phyloP scores from a whole-genome alignment of 2,113 vertebrate species.

The Trogon melanurus region DNA sequence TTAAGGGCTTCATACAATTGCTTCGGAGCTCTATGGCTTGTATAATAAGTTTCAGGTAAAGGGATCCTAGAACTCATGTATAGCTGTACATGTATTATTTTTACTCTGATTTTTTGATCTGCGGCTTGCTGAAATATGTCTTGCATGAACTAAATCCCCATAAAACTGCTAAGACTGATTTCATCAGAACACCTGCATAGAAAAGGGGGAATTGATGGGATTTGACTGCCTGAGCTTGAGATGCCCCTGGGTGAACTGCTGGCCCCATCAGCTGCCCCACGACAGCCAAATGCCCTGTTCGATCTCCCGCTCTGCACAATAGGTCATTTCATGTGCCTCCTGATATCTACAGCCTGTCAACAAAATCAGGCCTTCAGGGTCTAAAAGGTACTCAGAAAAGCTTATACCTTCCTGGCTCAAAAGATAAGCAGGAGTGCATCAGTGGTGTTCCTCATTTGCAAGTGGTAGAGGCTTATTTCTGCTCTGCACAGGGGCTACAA shows the following conservation, averaged over 20 bases:
- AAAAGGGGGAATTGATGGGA: background rate
- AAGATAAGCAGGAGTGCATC: background rate
- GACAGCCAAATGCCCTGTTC: accelerated
- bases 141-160: background rate
- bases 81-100: background rate
- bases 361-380: background rate
- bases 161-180: background rate
- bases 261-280: background rate
- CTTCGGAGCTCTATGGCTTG: background rate
- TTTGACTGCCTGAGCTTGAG: background rate
- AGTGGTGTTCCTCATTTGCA: background rate
- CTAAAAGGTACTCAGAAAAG: background rate
- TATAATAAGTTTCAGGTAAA: background rate
- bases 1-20: background rate
- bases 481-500: background rate
- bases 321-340: background rate
- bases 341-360: background rate
- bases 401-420: background rate
- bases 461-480: background rate
- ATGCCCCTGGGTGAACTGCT: background rate
- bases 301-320: background rate
- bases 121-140: background rate
- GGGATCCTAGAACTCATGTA: background rate
- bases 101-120: background rate
- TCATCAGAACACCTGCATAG: background rate